Base-by-base conservation (phyloP, 2,888 invertebrate species). In the Ecdyonurus torrentis region DNA sequence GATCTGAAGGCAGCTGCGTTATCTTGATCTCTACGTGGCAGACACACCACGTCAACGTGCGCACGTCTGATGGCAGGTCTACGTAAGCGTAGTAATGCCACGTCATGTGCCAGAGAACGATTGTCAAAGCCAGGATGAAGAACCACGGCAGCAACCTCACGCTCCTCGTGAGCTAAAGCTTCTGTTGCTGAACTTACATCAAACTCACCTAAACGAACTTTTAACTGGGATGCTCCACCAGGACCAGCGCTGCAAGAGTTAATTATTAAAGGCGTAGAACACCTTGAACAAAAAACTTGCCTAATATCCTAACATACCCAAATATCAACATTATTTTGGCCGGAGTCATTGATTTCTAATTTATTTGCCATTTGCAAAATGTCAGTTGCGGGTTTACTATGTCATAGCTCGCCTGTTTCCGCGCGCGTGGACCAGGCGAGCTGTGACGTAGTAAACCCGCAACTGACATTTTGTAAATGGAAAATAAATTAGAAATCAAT, bases 161-260 rank as follows among this genome's bases (percentile, higher is more conserved):
- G 69, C 64, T 76, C 76, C 64, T 74, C 73, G 65, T 75, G 74
- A 1, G 69, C 69, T 7, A 73, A 67, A 1, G 71, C 68, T 65
- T 76, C 75, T 2, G 68, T 66, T 2, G 72, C 72, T 2, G 71
- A 70, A 25, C 72, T 72, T 7, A 76, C 75, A 65, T 76, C 75
- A 64, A 72, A 73, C 65, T 76, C 76, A 10, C 76, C 76, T 19
- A 74, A 69, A 2, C 76, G 70, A 18, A 75, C 71, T 69, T 76
- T 75, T 55, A 76, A 66, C 24, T 65, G 52, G 5, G 59, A 23
- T 23, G 52, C 52, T n/a, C 59, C 59, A 19, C 59, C 52, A 2
- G 37, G 59, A 24, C 52, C 23, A 2, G 59, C 63, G 52, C 63
- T 63, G 50, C 19, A 59, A 52, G 55, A n/a, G n/a, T n/a, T n/a